Percentiles rank a stretch among this genome's conserved stretches.
These are phyloP conservation scores for Oligia fasciuncula DNA, from an alignment of 2,888 invertebrate genomes.

Conservation along the genomic window DNA sequence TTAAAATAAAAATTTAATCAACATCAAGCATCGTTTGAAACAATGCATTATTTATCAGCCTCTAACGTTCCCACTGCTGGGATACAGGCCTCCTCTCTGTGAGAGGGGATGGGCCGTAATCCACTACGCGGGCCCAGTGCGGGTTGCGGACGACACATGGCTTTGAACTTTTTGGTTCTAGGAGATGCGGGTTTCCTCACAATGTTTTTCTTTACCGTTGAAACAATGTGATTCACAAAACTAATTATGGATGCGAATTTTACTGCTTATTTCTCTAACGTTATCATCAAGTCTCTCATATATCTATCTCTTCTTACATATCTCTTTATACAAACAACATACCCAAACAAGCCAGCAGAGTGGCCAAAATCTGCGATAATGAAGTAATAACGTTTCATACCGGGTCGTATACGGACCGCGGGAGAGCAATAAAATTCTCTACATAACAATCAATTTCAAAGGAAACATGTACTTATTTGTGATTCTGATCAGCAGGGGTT, in stretches of 20 bases:
- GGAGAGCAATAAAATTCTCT: conserved; percentile 60
- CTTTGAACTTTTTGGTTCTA: no score
- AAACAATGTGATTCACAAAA: not conserved
- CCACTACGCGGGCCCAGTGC: no score
- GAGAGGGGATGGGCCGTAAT: no score
- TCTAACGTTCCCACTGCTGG: no score
- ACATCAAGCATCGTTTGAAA: not conserved
- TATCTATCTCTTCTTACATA: not conserved
- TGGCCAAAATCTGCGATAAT: conserved; percentile 4
- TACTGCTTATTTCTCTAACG: not conserved
- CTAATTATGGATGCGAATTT: not conserved
- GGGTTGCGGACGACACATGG: no score
- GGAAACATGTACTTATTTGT: conserved; percentile 36
- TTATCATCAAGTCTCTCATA: not conserved
- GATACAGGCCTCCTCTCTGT: no score
- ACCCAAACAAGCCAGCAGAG: not conserved
- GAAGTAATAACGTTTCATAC: conserved; percentile 14
- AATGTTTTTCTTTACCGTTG: no score
- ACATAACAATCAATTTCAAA: conserved; percentile 69
- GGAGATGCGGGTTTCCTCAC: no score
- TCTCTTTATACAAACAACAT: not conserved
- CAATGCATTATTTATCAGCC: no score
- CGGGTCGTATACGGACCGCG: conserved; percentile 21
- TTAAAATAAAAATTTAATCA: no score
- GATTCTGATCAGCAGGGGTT: conserved; percentile 31